Evolutionary conservation across 2,888 invertebrate genomes (phyloP).

Genomic region (Panzeria rudis): DNA sequence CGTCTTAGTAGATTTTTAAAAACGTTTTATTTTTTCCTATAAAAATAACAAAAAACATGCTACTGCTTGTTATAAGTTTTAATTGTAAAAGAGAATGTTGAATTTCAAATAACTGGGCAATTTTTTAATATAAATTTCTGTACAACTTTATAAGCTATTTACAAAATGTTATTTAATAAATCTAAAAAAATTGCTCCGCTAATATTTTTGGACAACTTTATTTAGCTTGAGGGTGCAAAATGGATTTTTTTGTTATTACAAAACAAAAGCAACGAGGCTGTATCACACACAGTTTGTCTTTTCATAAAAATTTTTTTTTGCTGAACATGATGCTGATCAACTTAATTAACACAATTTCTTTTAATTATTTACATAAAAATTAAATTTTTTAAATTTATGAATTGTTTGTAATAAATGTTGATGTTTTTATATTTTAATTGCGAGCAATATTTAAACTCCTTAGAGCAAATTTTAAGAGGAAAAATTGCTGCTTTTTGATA

Average conservation of each 20-base stretch:
- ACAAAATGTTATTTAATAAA: background rate
- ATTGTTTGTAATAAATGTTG: background rate
- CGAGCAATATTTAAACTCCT: background rate
- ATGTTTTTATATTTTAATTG: background rate
- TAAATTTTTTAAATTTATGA: background rate
- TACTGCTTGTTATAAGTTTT: background rate
- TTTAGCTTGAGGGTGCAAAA: slow-evolving; percentile 17
- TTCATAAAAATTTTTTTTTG: background rate
- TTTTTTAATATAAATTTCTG: slow-evolving; percentile 2
- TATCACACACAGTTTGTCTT: background rate
- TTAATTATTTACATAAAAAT: slow-evolving; percentile 27
- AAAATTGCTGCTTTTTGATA: background rate
- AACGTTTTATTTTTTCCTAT: background rate
- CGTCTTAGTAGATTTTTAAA: too few relatives aligned
- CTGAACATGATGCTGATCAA: slow-evolving; percentile 7
- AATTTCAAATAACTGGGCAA: background rate
- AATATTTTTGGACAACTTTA: slow-evolving; percentile 16
- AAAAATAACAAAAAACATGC: background rate
- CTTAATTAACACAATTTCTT: slow-evolving; percentile 24
- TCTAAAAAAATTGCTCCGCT: background rate
- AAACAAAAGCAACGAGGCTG: background rate
- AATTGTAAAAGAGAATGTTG: slow-evolving; percentile 8
- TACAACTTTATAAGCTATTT: slow-evolving; percentile 11
- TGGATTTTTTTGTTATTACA: background rate
- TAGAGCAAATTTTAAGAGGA: background rate